A percentile compares a stretch with the other conserved stretches of the same genome.
Evolutionary conservation across 2,888 invertebrate species (phyloP).

Genomic region (Cheilosia vernalis): DNA sequence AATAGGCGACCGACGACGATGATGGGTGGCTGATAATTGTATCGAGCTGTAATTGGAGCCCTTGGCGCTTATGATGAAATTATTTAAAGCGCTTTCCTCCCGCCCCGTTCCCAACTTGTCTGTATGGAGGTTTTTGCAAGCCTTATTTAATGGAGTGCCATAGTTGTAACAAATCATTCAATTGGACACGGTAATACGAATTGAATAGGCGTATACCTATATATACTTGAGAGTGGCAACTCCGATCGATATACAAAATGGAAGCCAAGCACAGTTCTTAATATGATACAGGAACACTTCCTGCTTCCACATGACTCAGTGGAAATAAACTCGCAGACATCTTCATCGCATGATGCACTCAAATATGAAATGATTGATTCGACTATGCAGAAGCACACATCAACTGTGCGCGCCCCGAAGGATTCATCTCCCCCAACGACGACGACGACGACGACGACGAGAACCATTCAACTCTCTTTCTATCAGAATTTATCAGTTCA

Average conservation of each 20-base stretch:
- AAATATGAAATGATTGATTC: slow-evolving; percentile 36
- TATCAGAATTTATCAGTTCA: slow-evolving; percentile 47
- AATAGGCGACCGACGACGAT: slow-evolving; percentile 4
- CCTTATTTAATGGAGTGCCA: background rate
- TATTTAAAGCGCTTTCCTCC: background rate
- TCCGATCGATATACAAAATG: no score
- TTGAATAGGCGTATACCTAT: no score
- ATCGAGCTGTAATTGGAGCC: slow-evolving; percentile 54
- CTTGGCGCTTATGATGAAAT: slow-evolving; percentile 40
- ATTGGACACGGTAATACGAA: no score
- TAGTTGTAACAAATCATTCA: background rate
- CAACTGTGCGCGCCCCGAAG: background rate
- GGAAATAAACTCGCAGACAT: slow-evolving; percentile 28
- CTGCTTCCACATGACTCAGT: background rate
- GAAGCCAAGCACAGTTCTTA: no score
- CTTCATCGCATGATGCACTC: slow-evolving; percentile 19
- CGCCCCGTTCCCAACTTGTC: background rate
- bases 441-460: background rate
- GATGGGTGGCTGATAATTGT: slow-evolving; percentile 34
- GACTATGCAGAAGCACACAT: slow-evolving; percentile 1
- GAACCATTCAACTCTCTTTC: background rate
- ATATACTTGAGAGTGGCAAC: no score
- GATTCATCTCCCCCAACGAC: slow-evolving; percentile 12
- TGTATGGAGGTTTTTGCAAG: background rate
- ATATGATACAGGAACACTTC: slow-evolving; percentile 7